A percentile compares a stretch with the other conserved stretches of the same genome.
Evolutionary conservation across 1,140 invertebrate species (phyloP).

Genomic region (Trachymyrmex cornetzi): DNA sequence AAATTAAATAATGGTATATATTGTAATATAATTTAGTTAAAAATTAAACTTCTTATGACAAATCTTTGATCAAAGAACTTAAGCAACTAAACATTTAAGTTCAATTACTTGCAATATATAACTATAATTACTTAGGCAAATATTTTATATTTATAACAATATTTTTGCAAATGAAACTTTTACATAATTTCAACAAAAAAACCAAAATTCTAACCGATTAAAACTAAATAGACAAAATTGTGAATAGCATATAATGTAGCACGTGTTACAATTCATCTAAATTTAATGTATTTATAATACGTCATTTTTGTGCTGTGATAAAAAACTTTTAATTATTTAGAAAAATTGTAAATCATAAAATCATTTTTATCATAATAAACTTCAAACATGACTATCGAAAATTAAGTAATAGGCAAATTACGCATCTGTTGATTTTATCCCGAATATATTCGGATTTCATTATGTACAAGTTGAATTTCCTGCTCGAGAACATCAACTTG

Average conservation of each 20-base stretch:
- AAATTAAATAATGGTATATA: conserved; percentile 61
- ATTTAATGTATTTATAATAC: conserved; percentile 33
- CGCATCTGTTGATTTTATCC: conserved; percentile 49
- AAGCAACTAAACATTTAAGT: conserved; percentile 63
- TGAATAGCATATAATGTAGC: conserved; percentile 14
- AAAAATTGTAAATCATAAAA: conserved; percentile 17
- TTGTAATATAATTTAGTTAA: conserved; percentile 79
- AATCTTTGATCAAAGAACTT: conserved; percentile 83
- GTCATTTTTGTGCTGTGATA: conserved; percentile 35
- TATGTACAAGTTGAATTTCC: conserved; percentile 72
- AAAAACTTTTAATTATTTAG: conserved; percentile 40
- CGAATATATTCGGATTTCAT: conserved; percentile 66
- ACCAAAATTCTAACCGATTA: conserved; percentile 16
- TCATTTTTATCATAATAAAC: conserved; percentile 4
- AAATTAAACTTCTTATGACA: conserved; percentile 77
- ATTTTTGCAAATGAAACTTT: conserved; percentile 30
- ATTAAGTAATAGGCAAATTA: conserved; percentile 56
- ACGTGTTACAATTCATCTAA: conserved; percentile 23
- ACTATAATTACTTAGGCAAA: conserved; percentile 59
- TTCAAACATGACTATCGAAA: conserved; percentile 34
- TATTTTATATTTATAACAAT: conserved; percentile 45
- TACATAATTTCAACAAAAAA: conserved; percentile 31
- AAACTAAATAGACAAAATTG: conserved; percentile 27
- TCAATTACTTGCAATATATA: conserved; percentile 68
- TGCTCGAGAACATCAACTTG: conserved; percentile 76